Conservation (phyloP, 2,888 invertebrate species). For the Protophormia terraenovae region DNA sequence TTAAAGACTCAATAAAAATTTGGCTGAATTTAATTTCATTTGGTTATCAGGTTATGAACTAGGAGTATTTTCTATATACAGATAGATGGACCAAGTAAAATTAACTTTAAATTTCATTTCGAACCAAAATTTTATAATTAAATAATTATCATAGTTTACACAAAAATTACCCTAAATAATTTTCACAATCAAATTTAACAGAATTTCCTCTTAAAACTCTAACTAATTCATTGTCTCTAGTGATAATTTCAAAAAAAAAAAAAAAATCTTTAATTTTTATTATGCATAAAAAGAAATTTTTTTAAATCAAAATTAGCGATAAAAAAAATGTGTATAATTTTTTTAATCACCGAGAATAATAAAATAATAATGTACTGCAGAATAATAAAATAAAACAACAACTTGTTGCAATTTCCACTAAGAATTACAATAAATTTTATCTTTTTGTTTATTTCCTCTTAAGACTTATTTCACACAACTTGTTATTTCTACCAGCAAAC, state of each 20-base stretch:
- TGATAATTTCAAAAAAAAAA: slow-evolving; percentile 34
- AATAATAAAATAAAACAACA: not conserved
- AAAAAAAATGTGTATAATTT: not conserved
- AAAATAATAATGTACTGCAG: slow-evolving; percentile 22
- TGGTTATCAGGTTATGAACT: too few species aligned
- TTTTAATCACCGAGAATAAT: slow-evolving; percentile 48
- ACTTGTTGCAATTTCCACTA: slow-evolving; percentile 22
- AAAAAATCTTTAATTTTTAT: not conserved
- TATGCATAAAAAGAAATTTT: slow-evolving; percentile 17
- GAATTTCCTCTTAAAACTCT: not conserved
- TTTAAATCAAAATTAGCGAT: not conserved
- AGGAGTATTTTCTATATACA: too few species aligned
- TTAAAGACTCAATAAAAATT: too few species aligned
- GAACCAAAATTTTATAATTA: too few species aligned
- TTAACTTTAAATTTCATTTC: too few species aligned
- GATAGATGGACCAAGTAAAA: too few species aligned
- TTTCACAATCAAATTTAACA: not conserved
- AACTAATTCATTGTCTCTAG: slow-evolving; percentile 15
- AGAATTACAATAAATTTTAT: not conserved
- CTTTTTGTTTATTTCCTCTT: not conserved
- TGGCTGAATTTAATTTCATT: too few species aligned
- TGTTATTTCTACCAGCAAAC: not conserved
- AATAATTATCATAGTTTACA: too few species aligned
- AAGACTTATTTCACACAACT: slow-evolving; percentile 28
- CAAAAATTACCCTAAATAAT: not conserved